Evolutionary conservation across 2,113 vertebrate species (phyloP).

Genomic region (Bagarius yarrelli): DNA sequence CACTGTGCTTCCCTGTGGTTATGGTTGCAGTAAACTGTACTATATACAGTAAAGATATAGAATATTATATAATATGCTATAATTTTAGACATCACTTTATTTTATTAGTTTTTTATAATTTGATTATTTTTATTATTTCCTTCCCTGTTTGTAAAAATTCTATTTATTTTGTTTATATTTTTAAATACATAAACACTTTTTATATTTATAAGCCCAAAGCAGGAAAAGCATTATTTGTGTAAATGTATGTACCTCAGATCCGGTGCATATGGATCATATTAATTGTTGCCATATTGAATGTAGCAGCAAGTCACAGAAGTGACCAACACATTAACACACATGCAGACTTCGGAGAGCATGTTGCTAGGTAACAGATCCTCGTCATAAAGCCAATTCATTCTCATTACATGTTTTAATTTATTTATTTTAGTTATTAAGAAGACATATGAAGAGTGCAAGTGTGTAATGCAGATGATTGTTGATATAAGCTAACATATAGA

Average conservation of each 20-base stretch:
- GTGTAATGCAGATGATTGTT: constrained; percentile 12
- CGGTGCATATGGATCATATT: no score
- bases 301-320: not conserved
- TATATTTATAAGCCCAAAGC: not conserved
- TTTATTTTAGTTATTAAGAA: constrained; percentile 61
- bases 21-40: no score
- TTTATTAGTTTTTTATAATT: no score
- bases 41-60: no score
- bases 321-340: constrained; percentile 35
- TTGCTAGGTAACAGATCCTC: constrained; percentile 76
- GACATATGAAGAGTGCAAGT: constrained; percentile 26
- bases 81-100: no score
- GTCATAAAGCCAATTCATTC: constrained; percentile 58
- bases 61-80: no score
- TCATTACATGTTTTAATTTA: constrained; percentile 51
- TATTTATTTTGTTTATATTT: no score
- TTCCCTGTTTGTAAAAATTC: no score
- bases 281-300: no score
- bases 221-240: not conserved
- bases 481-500: not conserved
- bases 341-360: constrained; percentile 61
- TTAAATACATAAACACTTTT: not conserved
- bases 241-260: not conserved
- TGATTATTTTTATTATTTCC: no score
- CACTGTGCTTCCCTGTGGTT: not conserved